These are phyloP conservation scores for Orthosia incerta DNA, from an alignment of 2,888 invertebrate genomes.

Conservation along the genomic window DNA sequence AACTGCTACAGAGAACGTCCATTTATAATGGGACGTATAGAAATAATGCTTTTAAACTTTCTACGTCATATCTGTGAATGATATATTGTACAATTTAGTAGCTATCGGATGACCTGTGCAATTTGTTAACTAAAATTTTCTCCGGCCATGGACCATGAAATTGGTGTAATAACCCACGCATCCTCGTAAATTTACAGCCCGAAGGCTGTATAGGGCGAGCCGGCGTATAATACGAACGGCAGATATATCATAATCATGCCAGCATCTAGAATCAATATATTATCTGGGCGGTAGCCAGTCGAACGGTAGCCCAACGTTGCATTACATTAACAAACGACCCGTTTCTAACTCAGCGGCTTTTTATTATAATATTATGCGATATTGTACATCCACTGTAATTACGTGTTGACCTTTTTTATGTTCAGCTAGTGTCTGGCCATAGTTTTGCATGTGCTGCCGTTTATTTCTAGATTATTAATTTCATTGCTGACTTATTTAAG, in stretches of 20 bases:
- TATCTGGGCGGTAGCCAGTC: constrained; percentile 68
- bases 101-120: constrained; percentile 55
- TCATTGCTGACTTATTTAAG: constrained; percentile 51
- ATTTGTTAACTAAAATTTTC: constrained; percentile 69
- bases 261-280: constrained; percentile 75
- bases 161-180: constrained; percentile 69
- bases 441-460: constrained; percentile 34
- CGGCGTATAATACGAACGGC: constrained; percentile 68
- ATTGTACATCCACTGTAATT: constrained; percentile 71
- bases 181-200: constrained; percentile 69
- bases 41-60: constrained; percentile 68
- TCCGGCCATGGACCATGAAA: constrained; percentile 68
- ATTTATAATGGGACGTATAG: constrained; percentile 69
- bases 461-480: constrained; percentile 61
- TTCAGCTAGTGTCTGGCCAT: constrained; percentile 57
- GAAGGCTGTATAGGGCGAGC: constrained; percentile 63
- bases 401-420: constrained; percentile 68
- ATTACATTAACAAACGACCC: constrained; percentile 73
- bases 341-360: constrained; percentile 70
- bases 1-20: constrained; percentile 61
- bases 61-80: constrained; percentile 55
- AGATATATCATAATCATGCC: constrained; percentile 78
- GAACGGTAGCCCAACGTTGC: constrained; percentile 73
- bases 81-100: constrained; percentile 56
- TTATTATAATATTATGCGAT: constrained; percentile 70